Base-by-base conservation (phyloP, 2,888 invertebrate genomes). In the Phortica magna region DNA sequence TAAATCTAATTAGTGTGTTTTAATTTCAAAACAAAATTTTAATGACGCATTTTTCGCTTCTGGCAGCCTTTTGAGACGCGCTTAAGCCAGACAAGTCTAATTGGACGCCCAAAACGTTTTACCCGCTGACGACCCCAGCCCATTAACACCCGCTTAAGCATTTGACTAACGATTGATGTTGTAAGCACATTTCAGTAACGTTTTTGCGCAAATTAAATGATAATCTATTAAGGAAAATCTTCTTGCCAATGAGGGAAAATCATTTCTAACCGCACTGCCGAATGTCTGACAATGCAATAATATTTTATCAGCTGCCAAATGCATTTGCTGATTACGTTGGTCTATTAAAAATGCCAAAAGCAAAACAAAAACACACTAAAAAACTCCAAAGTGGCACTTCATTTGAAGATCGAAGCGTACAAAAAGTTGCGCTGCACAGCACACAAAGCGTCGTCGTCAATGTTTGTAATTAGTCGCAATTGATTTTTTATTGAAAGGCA, bases 401-500 rank as follows among this genome's bases (percentile, higher is more conserved):
- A 31, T 31, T 31, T 31, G 31, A 31, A 31, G 31, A 31, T 31
- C 31, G 31, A 31, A 31, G 31, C 31, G 31, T 31, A 64, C 4
- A 22, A 22, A 39, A 64, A 39, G 14, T 64, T 9, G 61, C 19
- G n/a, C n/a, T n/a, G n/a, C n/a, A n/a, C n/a, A 19, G 61, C 19
- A 53, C 10, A n/a, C 12, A 0, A 7, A 53, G 53, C 53, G 53
- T 4, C 31, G 53, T 4, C 31, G 53, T 10, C 53, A 53, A n/a
- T 22, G 61, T 17, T 77, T 70, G 74, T 74, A 77, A 77, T 77
- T 74, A 77, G 41, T 41, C 31, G 17, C 48, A 76, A 74, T 77
- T 73, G 76, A 77, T 70, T 77, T 77, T 31, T 77, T 61, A 74
- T 77, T 77, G 74, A 42, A 73, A 73, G 68, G 42, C 61, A 67